These are phyloP conservation scores for Calyptomena viridis DNA, from an alignment of 2,113 vertebrate genomes.

Conservation along the genomic window DNA sequence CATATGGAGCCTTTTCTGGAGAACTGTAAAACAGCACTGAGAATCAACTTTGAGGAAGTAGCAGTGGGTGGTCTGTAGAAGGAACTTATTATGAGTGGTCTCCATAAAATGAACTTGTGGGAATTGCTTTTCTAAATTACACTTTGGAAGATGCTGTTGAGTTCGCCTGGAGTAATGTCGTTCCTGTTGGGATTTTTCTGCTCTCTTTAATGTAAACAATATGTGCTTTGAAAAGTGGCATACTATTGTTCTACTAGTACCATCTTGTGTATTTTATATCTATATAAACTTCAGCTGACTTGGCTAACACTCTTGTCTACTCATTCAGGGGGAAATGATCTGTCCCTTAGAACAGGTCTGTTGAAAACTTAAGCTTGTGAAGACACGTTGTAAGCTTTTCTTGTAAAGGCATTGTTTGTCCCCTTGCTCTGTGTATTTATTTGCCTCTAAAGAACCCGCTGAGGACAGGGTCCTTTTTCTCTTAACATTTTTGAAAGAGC, in stretches of 20 bases:
- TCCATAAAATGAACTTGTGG: not conserved
- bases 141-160: not conserved
- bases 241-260: not conserved
- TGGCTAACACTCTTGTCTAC: not conserved
- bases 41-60: conserved; percentile 32
- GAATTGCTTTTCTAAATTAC: not conserved
- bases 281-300: not conserved
- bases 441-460: not conserved
- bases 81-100: not conserved
- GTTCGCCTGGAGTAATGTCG: not conserved
- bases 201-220: not conserved
- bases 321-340: not conserved
- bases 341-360: not conserved
- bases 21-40: not conserved
- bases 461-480: not conserved
- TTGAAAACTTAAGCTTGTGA: not conserved
- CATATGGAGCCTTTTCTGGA: not conserved
- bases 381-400: not conserved
- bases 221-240: not conserved
- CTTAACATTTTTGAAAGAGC: not conserved
- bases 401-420: not conserved
- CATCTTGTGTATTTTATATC: not conserved
- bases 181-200: not conserved
- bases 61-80: conserved; percentile 43
- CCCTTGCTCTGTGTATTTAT: not conserved